Percentiles rank a stretch among this genome's conserved stretches.
These are phyloP conservation scores for Archocentrus centrarchus DNA, from an alignment of 2,113 vertebrate species.

Conservation along the genomic window DNA sequence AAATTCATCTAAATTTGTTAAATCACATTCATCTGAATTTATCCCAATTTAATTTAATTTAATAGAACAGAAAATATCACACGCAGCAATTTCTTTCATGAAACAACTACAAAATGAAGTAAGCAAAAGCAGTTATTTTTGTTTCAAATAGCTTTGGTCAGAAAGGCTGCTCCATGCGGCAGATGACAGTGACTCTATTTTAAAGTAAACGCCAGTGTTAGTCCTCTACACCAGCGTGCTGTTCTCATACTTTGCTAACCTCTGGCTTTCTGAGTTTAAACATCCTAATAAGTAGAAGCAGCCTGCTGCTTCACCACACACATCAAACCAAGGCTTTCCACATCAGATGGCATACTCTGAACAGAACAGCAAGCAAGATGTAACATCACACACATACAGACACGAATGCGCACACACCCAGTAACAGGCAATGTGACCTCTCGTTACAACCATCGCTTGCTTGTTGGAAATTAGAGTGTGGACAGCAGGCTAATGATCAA, in stretches of 20 bases:
- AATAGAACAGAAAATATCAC: not conserved
- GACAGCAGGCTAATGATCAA: slow-evolving; percentile 79
- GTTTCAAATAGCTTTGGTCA: not conserved
- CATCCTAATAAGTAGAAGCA: slow-evolving; percentile 28
- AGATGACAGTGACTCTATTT: not conserved
- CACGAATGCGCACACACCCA: not conserved
- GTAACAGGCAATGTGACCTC: slow-evolving; percentile 35
- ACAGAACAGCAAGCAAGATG: slow-evolving; percentile 3
- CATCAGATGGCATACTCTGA: slow-evolving; percentile 17
- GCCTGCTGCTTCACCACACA: slow-evolving; percentile 26
- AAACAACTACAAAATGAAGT: too few relatives aligned
- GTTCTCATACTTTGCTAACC: not conserved
- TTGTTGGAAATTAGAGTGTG: slow-evolving; percentile 69
- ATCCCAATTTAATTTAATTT: not conserved
- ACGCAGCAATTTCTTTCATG: not conserved
- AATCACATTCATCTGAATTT: too few relatives aligned
- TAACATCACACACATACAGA: slow-evolving; percentile 20
- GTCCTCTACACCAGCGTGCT: not conserved
- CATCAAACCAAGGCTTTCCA: slow-evolving; percentile 34
- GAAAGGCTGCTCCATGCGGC: not conserved
- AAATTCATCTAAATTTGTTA: too few relatives aligned
- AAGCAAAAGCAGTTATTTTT: not conserved
- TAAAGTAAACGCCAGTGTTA: not conserved
- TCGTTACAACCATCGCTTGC: slow-evolving; percentile 50
- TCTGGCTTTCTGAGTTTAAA: slow-evolving; percentile 24